Evolutionary conservation across 2,888 invertebrate species (phyloP).

Genomic region (Masnerella sp.): DNA sequence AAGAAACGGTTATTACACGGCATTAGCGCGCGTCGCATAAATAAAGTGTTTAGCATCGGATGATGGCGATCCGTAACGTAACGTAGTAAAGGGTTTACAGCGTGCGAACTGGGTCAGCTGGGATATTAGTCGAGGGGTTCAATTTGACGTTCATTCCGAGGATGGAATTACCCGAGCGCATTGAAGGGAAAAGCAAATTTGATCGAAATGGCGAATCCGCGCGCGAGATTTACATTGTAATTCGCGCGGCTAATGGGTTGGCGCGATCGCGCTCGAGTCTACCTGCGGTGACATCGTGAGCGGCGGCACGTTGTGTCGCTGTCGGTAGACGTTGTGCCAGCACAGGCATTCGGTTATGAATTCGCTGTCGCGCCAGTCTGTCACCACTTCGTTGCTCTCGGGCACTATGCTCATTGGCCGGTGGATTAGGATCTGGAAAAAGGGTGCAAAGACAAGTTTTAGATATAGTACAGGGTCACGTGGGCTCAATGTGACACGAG

Average conservation of each 20-base stretch:
- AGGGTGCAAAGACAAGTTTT: no score
- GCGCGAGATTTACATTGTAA: conserved; percentile 31
- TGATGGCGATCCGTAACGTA: no score
- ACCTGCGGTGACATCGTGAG: conserved; percentile 88
- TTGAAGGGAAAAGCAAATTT: conserved; percentile 30
- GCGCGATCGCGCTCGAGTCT: conserved; percentile 60
- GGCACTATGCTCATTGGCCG: conserved; percentile 85
- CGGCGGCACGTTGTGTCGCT: conserved; percentile 85
- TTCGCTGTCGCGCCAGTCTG: conserved; percentile 89
- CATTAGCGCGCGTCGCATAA: no score
- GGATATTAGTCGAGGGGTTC: conserved; percentile 25
- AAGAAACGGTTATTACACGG: no score
- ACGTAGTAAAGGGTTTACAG: no score
- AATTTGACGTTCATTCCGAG: conserved; percentile 37
- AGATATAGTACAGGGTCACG: no score
- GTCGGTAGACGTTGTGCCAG: conserved; percentile 90
- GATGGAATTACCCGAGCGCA: conserved; percentile 12
- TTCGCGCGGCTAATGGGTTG: conserved; percentile 10
- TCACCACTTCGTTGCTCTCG: conserved; percentile 84
- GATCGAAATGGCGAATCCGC: conserved; percentile 5
- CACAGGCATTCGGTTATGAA: conserved; percentile 89
- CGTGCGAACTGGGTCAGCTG: conserved; percentile 35
- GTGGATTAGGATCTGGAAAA: conserved; percentile 82
- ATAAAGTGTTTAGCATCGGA: no score
- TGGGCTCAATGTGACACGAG: no score